Conservation (phyloP, 2,888 invertebrate genomes). For the Conus canariensis region DNA sequence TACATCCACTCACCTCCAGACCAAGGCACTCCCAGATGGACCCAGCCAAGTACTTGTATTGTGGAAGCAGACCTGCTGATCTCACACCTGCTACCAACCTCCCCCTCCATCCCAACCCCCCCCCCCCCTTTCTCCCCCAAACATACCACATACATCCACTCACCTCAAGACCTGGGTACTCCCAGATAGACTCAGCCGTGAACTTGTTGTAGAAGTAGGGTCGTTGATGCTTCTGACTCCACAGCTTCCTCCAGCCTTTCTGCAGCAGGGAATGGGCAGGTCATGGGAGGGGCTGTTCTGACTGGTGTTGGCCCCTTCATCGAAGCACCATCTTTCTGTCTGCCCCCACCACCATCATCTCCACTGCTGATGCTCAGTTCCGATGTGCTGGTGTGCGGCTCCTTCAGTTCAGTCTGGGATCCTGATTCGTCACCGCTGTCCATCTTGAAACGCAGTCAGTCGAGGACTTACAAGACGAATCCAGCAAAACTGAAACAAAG, state of each 20-base stretch:
- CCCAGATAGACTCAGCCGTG: slow-evolving; percentile 98
- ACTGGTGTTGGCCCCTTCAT: background rate
- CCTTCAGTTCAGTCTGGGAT: background rate
- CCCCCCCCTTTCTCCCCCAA: too few species aligned
- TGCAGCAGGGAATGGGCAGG: slow-evolving; percentile 86
- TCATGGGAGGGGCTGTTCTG: slow-evolving; percentile 74
- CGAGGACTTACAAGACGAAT: background rate
- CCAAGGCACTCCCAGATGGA: too few species aligned
- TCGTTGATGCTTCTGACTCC: slow-evolving; percentile 96
- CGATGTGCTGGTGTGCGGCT: background rate
- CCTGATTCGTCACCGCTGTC: background rate
- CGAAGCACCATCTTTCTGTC: background rate
- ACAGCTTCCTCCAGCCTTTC: slow-evolving; percentile 97
- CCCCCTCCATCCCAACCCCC: too few species aligned
- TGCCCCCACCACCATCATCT: background rate
- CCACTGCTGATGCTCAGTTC: background rate
- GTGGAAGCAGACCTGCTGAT: too few species aligned
- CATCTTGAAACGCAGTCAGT: background rate
- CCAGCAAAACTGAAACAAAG: background rate
- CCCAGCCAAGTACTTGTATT: too few species aligned
- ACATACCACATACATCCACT: background rate
- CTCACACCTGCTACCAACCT: too few species aligned
- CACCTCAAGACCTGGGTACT: slow-evolving; percentile 87
- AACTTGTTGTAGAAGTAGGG: slow-evolving; percentile 98
- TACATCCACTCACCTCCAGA: too few species aligned